Percentiles rank a stretch among this genome's conserved stretches.
phyloP scores from a whole-genome alignment of 2,888 invertebrate species.

The Tanypteryx hageni region DNA sequence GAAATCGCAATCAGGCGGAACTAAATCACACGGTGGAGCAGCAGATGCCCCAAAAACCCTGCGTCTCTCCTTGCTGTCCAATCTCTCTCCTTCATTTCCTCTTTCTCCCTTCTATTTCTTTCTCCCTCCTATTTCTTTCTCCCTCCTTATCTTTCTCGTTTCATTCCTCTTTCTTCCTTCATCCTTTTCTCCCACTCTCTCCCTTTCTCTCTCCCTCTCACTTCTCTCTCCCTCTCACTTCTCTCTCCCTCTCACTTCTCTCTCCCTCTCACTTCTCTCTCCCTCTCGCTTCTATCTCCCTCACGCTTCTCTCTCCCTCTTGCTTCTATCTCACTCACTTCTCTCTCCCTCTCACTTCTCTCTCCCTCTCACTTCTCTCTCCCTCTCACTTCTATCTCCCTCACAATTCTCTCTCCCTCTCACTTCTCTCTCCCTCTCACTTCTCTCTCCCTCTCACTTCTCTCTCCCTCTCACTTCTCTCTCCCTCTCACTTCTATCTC shows the following conservation, averaged over 20 bases:
- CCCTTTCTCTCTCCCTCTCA: background rate
- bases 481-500: background rate
- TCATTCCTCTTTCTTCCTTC: background rate
- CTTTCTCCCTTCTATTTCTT: background rate
- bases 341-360: background rate
- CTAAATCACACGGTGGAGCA: constrained; percentile 54
- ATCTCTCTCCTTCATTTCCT: background rate
- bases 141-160: background rate
- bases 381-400: no score
- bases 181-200: background rate
- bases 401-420: no score
- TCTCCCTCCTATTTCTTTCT: background rate
- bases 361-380: background rate
- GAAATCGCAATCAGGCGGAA: constrained; percentile 58
- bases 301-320: background rate
- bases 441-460: background rate
- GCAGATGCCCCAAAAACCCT: constrained; percentile 50
- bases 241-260: background rate
- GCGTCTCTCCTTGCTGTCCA: background rate
- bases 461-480: background rate
- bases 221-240: background rate
- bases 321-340: background rate
- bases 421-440: background rate
- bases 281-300: background rate
- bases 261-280: background rate